Conservation (phyloP, 2,113 vertebrate genomes). For the Hypocryptadius cinnamomeus region DNA sequence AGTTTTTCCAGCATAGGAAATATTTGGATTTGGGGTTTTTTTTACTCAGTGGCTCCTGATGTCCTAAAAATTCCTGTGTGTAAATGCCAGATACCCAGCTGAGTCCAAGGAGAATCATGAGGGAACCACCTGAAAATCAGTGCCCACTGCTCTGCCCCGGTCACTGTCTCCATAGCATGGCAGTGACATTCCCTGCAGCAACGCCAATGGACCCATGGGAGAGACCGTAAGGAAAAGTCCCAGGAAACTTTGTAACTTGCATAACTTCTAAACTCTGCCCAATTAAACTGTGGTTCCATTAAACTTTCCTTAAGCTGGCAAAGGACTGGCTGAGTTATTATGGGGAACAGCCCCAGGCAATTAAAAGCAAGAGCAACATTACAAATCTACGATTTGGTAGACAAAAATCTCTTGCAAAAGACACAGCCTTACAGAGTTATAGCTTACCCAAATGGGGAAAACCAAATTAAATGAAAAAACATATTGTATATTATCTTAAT, state of each 20-base stretch:
- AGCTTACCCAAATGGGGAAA: constrained; percentile 8
- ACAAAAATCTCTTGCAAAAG: constrained; percentile 27
- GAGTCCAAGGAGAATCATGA: not conserved
- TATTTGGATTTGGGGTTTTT: not conserved
- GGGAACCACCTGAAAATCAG: not conserved
- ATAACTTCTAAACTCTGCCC: not conserved
- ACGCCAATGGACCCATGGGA: accelerated
- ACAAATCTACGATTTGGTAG: not conserved
- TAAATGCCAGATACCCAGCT: not conserved
- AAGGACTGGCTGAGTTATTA: not conserved
- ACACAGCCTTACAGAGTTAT: not conserved
- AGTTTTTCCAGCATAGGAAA: not conserved
- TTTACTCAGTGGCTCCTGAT: not conserved
- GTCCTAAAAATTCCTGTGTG: not conserved
- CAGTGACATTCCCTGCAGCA: not conserved
- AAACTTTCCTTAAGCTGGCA: constrained; percentile 20
- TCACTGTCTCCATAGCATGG: not conserved
- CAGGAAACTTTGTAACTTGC: not conserved
- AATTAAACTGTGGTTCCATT: constrained; percentile 18
- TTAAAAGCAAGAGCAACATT: constrained; percentile 18
- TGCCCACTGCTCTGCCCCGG: not conserved
- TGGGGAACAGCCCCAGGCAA: not conserved
- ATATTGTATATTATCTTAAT: constrained; percentile 57
- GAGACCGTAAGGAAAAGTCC: not conserved
- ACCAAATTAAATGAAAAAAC: constrained; percentile 55